Conservation (phyloP, 2,888 invertebrate species). For the Philopedon plagiatum region DNA sequence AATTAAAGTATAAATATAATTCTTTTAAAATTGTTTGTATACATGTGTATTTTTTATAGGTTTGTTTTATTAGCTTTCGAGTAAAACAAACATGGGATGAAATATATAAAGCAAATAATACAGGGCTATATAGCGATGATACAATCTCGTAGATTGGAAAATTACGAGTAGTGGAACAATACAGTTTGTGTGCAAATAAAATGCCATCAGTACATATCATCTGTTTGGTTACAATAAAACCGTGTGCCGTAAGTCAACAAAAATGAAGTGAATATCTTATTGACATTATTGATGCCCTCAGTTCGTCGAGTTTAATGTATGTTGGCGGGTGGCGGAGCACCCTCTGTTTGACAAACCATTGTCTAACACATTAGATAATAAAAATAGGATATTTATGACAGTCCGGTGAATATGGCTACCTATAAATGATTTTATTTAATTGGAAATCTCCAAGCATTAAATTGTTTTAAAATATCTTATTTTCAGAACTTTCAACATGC, state of each 20-base stretch:
- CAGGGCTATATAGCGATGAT: slow-evolving; percentile 1
- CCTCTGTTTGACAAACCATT: slow-evolving; percentile 61
- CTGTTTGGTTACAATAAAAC: slow-evolving; percentile 56
- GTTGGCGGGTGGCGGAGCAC: slow-evolving; percentile 47
- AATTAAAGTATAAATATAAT: slow-evolving; percentile 6
- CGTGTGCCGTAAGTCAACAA: slow-evolving; percentile 55
- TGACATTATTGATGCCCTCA: slow-evolving; percentile 59
- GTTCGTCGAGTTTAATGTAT: slow-evolving; percentile 54
- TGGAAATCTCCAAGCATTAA: too few relatives aligned
- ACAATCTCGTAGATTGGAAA: slow-evolving; percentile 21
- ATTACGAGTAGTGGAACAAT: slow-evolving; percentile 22
- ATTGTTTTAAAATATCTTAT: too few relatives aligned
- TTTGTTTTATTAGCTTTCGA: slow-evolving; percentile 6
- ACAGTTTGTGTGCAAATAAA: slow-evolving; percentile 31
- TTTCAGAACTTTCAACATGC: too few relatives aligned
- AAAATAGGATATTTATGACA: slow-evolving; percentile 34
- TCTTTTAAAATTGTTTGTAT: slow-evolving; percentile 4
- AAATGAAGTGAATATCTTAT: slow-evolving; percentile 58
- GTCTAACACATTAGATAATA: slow-evolving; percentile 58
- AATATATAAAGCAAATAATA: slow-evolving; percentile 16
- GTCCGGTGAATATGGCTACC: too few relatives aligned
- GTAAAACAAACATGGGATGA: slow-evolving; percentile 9
- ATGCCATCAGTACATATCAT: slow-evolving; percentile 46
- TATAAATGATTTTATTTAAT: too few relatives aligned
- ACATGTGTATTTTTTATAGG: slow-evolving; percentile 9